Evolutionary conservation across 2,888 invertebrate genomes (phyloP), one percentile per base, ranked within the genome.

Genomic region (Drosophila kanekoi): DNA sequence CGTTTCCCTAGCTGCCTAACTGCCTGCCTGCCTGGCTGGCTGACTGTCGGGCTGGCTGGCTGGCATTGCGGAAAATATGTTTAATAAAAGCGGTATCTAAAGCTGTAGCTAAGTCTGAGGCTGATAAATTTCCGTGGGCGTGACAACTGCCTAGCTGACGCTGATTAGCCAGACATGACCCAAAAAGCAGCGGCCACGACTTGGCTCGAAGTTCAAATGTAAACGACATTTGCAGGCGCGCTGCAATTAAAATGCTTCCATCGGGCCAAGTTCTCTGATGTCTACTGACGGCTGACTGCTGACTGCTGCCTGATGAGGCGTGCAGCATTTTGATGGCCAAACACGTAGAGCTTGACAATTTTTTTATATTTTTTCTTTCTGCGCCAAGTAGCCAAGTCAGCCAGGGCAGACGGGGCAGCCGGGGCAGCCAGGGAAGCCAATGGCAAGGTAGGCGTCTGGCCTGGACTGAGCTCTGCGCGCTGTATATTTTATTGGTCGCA

Each of bases 161-260:
- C 70, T 83, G 83, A 83, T 83, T 83, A 83, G 87, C 81, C 63
- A 64, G 79, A 81, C 87, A 84, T 87, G 83, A 83, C 83, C 87
- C 79, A 84, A 70, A 84, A 77, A 80, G 48, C 48, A 20, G 3
- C 52, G 65, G 47, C 77, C 74, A 77, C 71, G 74, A 79, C 69
- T 73, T 52, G 70, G 70, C 77, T 45, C 58, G 71, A 70, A 71
- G 77, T 84, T 87, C 87, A 87, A 87, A 87, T 87, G 85, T 81
- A 84, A 84, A 72, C 79, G 85, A 75, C 85, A 87, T 81, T 74
- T 68, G 56, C 72, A 60, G 70, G 60, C 67, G 38, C 65, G 49
- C 57, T 79, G 85, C 83, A 84, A 84, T 87, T 87, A 84, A 87
- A 83, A 71, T 66, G 63, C 79, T 70, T 68, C 77, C 82, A 77